Evolutionary conservation across 2,113 vertebrate genomes (phyloP).

Genomic region (Cyprinodon variegatus): DNA sequence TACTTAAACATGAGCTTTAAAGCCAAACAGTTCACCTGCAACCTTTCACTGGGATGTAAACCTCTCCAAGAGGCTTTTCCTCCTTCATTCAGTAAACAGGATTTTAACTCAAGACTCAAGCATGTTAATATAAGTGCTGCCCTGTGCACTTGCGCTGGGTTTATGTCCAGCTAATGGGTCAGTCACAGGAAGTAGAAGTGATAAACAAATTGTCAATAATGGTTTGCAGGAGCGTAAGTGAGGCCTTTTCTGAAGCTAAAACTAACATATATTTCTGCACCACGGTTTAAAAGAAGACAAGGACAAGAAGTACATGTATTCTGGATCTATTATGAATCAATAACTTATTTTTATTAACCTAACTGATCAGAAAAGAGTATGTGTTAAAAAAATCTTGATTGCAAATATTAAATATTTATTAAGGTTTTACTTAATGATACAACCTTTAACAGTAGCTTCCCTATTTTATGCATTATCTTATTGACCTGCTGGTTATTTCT

Average conservation of each 20-base stretch:
- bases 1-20: conserved; percentile 60
- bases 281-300: conserved; percentile 16
- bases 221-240: conserved; percentile 52
- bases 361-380: not conserved
- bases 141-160: not conserved
- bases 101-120: not conserved
- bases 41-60: conserved; percentile 32
- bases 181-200: conserved; percentile 28
- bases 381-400: too few relatives aligned
- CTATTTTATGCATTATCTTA: too few relatives aligned
- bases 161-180: conserved; percentile 14
- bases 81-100: conserved; percentile 10
- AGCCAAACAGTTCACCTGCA: conserved; percentile 53
- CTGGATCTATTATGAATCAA: not conserved
- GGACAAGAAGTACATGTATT: not conserved
- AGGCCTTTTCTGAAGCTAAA: conserved; percentile 36
- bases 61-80: conserved; percentile 7
- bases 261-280: conserved; percentile 16
- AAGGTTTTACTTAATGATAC: too few relatives aligned
- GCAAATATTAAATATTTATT: too few relatives aligned
- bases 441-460: too few relatives aligned
- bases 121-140: not conserved
- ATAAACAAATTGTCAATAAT: conserved; percentile 59
- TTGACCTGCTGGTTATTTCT: too few relatives aligned
- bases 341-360: not conserved